Percentiles rank a stretch among this genome's conserved stretches.
phyloP scores from a whole-genome alignment of 2,113 vertebrate species.

The Anser brachyrhynchus region DNA sequence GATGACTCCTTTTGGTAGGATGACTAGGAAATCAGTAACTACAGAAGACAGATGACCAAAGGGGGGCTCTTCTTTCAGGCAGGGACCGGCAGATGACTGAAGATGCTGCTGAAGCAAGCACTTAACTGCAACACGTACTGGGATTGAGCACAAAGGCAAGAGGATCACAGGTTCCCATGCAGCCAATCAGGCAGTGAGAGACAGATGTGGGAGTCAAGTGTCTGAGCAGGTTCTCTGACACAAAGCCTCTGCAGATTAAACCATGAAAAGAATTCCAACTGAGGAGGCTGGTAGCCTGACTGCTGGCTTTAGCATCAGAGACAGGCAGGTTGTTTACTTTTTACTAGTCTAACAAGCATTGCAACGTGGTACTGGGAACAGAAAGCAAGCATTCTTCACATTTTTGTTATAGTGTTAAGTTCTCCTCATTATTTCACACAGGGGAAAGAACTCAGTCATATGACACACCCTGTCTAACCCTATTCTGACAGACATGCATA shows the following conservation, averaged over 20 bases:
- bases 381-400: background rate
- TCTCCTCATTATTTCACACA: background rate
- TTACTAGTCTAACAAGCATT: background rate
- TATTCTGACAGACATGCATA: background rate
- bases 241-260: background rate
- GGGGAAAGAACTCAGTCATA: background rate
- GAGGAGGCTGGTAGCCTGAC: background rate
- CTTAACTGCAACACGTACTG: background rate
- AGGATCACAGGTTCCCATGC: background rate
- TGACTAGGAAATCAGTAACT: background rate
- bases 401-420: background rate
- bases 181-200: background rate
- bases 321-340: background rate
- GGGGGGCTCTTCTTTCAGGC: background rate
- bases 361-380: background rate
- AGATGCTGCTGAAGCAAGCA: background rate
- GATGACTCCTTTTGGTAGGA: background rate
- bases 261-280: background rate
- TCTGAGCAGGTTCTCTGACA: rapidly evolving
- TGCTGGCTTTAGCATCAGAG: background rate
- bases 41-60: background rate
- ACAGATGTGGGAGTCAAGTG: background rate
- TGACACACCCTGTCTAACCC: background rate
- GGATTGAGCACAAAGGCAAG: background rate
- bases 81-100: background rate